Evolutionary conservation across 1,140 invertebrate species (phyloP), one percentile per base, ranked within the genome.

Genomic region (Drosophila sp.): DNA sequence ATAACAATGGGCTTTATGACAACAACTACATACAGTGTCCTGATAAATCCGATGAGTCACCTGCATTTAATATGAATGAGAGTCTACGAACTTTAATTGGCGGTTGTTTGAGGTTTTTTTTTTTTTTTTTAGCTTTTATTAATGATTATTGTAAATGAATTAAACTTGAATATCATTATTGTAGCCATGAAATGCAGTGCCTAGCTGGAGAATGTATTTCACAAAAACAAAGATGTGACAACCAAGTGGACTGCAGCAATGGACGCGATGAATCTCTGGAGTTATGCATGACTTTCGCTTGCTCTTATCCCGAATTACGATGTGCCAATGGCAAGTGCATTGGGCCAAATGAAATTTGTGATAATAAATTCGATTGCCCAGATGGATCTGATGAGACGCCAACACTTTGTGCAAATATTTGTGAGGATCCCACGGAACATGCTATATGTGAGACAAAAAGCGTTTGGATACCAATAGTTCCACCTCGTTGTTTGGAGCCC

Each of bases 301-400:
- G 29, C 11, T 0, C 0, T 4, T 0, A 4, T 1, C 7, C 23
- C 0, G 0, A 23, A 4, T 78, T 61, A 67, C 64, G 38, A 38
- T 79, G 76, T 11, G 68, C 17, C 10, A 76, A 72, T 56, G 76
- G 76, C 0, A 7, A 1, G 1, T 32, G n/a, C 4, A 35, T 79
- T n/a, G 2, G 6, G 0, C 0, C 1, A 0, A 8, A 2, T 1
- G 0, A 1, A 1, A 0, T 29, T 2, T 79, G 76, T 30, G 38
- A 79, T 61, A 61, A 62, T n/a, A 23, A 17, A 8, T n/a, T 33
- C 23, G 69, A 79, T 44, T 79, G 76, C 7, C 7, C 57, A 6
- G 76, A 79, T 65, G 76, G 73, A 8, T 30, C 65, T 1, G 76
- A 79, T 58, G 73, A 79, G 32, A 3, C 66, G 6, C 3, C 1